These are phyloP conservation scores for Clarias laeviceps DNA, from an alignment of 2,797 vertebrate genomes.

Conservation along the genomic window DNA sequence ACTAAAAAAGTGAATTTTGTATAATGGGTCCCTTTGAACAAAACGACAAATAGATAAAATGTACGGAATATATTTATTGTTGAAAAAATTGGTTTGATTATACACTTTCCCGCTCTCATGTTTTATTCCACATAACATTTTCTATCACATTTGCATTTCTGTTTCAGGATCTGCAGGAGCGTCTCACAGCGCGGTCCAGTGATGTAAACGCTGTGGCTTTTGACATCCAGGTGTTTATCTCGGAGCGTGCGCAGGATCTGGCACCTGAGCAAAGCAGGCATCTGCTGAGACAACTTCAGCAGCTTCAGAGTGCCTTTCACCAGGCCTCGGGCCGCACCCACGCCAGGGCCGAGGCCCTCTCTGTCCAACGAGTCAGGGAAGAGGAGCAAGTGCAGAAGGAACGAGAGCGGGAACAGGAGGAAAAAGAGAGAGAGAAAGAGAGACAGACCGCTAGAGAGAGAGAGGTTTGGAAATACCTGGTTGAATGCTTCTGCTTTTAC, in stretches of 20 bases:
- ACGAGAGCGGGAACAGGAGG: conserved; percentile 59
- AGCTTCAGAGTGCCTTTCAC: conserved; percentile 85
- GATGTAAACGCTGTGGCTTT: conserved; percentile 80
- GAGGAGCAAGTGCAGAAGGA: conserved; percentile 61
- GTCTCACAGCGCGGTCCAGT: conserved; percentile 72
- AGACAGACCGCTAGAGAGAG: conserved; percentile 67
- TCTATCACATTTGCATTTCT: neutral
- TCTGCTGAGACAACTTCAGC: conserved; percentile 84
- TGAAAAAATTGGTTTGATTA: too few relatives aligned
- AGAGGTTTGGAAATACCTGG: conserved; percentile 77
- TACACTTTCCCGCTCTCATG: neutral
- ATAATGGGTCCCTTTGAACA: too few relatives aligned
- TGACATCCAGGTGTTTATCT: conserved; percentile 88
- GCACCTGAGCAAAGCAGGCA: conserved; percentile 84
- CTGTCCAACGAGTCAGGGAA: conserved; percentile 71
- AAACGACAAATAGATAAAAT: neutral
- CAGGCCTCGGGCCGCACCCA: conserved; percentile 73
- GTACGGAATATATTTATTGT: neutral
- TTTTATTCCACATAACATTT: neutral
- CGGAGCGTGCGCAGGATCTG: conserved; percentile 87
- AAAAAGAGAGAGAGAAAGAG: conserved; percentile 59
- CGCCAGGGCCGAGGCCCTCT: conserved; percentile 76
- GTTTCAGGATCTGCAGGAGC: conserved; percentile 81
- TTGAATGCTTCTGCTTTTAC: conserved; percentile 27
- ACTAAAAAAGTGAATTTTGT: too few relatives aligned